Evolutionary conservation across 2,888 invertebrate species (phyloP).

Genomic region (Camponotus fellah): DNA sequence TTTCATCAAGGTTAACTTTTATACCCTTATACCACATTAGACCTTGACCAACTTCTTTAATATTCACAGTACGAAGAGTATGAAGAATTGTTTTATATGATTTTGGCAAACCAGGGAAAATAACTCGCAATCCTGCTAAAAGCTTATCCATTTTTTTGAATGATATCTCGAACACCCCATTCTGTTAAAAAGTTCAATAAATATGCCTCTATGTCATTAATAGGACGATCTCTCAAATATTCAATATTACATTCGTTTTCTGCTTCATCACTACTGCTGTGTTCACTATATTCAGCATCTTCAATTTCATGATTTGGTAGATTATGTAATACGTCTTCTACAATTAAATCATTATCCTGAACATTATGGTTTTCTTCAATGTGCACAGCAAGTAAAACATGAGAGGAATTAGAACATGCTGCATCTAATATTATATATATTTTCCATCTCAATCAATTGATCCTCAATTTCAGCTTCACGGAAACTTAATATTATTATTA

Average conservation of each 20-base stretch:
- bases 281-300: background rate
- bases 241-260: background rate
- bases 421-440: background rate
- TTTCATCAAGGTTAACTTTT: background rate
- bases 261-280: background rate
- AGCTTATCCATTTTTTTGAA: slow-evolving; percentile 2
- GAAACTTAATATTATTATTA: too few relatives aligned
- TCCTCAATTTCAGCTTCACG: too few relatives aligned
- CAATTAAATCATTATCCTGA: background rate
- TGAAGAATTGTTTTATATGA: slow-evolving; percentile 2
- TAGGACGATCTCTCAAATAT: slow-evolving; percentile 2
- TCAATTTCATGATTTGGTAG: background rate
- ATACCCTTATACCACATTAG: slow-evolving; percentile 4
- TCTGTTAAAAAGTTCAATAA: slow-evolving; percentile 11
- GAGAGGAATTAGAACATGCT: background rate
- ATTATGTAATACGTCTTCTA: background rate
- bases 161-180: background rate
- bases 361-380: background rate
- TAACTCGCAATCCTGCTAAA: background rate
- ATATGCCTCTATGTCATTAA: slow-evolving; percentile 1
- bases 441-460: background rate
- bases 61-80: background rate
- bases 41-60: background rate
- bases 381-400: background rate
- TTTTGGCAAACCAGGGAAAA: slow-evolving; percentile 9